phyloP scores from a whole-genome alignment of 2,797 vertebrate species.

The Gephyroberyx darwinii region DNA sequence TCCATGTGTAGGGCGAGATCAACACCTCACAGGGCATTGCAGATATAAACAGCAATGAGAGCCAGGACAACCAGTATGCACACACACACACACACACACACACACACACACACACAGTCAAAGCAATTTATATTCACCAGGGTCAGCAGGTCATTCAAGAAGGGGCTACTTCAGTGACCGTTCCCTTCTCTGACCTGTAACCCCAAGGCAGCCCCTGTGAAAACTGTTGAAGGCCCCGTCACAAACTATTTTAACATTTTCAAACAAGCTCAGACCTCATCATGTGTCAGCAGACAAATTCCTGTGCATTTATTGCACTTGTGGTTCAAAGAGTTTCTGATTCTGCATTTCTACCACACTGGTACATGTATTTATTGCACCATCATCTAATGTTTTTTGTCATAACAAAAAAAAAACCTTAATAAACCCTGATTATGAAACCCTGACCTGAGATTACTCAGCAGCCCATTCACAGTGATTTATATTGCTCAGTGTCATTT shows the following conservation, averaged over 20 bases:
- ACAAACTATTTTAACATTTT: not conserved
- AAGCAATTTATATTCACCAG: not conserved
- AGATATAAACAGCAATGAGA: conserved; percentile 37
- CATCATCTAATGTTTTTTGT: not conserved
- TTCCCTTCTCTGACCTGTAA: not conserved
- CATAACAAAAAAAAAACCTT: not conserved
- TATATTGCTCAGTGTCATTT: not conserved
- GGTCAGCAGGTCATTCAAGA: not conserved
- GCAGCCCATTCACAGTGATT: conserved; percentile 5
- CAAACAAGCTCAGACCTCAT: not conserved
- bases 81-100: conserved; percentile 14
- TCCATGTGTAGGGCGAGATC: conserved; percentile 37
- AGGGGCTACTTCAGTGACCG: not conserved
- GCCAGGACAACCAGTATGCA: conserved; percentile 31
- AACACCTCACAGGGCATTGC: conserved; percentile 22
- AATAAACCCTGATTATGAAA: conserved; percentile 6
- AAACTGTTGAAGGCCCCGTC: not conserved
- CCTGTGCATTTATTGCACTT: conserved; percentile 11
- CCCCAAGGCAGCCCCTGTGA: not conserved
- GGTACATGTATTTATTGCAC: not conserved
- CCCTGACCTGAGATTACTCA: not conserved
- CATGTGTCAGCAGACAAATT: not conserved
- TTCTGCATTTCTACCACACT: not conserved
- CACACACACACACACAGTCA: conserved; percentile 13
- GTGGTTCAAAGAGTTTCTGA: conserved; percentile 8